Percentiles rank a stretch among this genome's conserved stretches.
Conservation (phyloP, 2,113 vertebrate genomes). For the Rostratula benghalensis region DNA sequence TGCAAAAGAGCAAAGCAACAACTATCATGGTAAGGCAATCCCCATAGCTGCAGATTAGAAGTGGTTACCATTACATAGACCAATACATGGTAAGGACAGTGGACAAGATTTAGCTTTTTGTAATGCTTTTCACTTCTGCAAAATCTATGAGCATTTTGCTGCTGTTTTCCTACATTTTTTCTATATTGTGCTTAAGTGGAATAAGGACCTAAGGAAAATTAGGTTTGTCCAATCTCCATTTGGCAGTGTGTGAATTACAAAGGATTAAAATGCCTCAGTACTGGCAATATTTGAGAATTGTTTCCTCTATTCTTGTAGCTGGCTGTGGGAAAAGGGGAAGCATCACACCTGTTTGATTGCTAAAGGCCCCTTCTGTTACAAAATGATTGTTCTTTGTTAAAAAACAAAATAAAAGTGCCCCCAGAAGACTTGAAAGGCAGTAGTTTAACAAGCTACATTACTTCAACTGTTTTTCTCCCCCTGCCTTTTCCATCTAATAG, state of each 20-base stretch:
- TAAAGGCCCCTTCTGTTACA: not conserved
- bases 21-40: not conserved
- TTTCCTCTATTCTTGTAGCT: not conserved
- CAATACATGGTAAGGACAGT: not conserved
- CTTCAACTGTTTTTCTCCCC: constrained; percentile 38
- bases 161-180: not conserved
- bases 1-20: not conserved
- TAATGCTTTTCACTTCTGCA: not conserved
- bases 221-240: not conserved
- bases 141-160: not conserved
- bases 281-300: not conserved
- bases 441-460: constrained; percentile 44
- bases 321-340: not conserved
- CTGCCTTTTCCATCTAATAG: constrained; percentile 53
- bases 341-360: not conserved
- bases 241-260: not conserved
- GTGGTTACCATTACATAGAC: not conserved
- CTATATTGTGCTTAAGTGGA: not conserved
- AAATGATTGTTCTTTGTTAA: not conserved
- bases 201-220: not conserved
- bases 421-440: not conserved
- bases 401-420: not conserved
- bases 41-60: not conserved
- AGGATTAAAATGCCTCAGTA: not conserved
- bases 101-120: not conserved